A percentile compares a stretch with the other conserved stretches of the same genome.
phyloP scores from a whole-genome alignment of 2,113 vertebrate species.

The Cyrtonyx montezumae region DNA sequence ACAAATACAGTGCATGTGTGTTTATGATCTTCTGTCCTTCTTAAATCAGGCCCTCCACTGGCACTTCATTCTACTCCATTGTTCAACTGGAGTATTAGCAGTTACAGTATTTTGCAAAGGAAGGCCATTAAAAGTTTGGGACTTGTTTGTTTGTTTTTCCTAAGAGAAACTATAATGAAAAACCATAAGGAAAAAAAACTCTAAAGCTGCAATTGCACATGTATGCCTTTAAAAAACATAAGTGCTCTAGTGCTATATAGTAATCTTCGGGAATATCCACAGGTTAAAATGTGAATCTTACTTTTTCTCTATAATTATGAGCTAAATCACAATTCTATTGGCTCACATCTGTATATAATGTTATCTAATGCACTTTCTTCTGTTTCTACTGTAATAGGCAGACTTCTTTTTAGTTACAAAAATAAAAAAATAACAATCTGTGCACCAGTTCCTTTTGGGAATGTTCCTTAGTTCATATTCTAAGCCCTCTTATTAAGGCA shows the following conservation, averaged over 20 bases:
- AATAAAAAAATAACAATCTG: not conserved
- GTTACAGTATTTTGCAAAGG: not conserved
- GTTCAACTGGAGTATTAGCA: not conserved
- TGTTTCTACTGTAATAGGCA: not conserved
- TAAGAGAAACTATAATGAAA: not conserved
- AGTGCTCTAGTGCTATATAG: not conserved
- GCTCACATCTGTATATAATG: not conserved
- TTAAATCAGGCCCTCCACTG: not conserved
- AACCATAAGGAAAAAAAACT: not conserved
- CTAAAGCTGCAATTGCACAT: not conserved
- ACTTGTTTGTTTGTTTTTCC: not conserved
- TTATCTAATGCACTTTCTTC: not conserved
- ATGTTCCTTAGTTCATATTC: not conserved
- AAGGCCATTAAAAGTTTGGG: not conserved
- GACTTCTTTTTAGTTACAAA: not conserved
- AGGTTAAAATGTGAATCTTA: not conserved
- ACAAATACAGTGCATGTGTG: constrained; percentile 9
- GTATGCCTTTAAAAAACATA: not conserved
- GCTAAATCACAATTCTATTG: not conserved
- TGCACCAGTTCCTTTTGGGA: not conserved
- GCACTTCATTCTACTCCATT: not conserved
- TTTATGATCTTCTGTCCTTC: constrained; percentile 33
- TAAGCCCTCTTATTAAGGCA: not conserved
- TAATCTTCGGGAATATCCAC: not conserved
- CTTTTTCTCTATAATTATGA: not conserved